Evolutionary conservation across 2,797 vertebrate species (phyloP).

Genomic region (Lycodopsis pacificus): DNA sequence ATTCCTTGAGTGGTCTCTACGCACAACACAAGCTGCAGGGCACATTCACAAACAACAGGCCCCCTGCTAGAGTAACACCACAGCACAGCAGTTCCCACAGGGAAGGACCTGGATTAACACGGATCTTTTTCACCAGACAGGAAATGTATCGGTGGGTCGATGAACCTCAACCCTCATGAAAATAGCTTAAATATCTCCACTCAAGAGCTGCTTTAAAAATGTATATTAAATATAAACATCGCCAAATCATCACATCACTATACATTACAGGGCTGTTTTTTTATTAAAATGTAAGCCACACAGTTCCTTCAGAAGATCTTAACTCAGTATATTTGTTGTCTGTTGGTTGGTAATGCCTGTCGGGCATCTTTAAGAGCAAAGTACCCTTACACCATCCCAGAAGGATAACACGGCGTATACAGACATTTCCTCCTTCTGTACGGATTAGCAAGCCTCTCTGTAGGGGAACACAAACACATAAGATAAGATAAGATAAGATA

Average conservation of each 20-base stretch:
- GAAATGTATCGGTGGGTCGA: constrained; percentile 29
- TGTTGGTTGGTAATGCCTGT: constrained; percentile 45
- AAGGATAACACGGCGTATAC: constrained; percentile 68
- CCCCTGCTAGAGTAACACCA: constrained; percentile 50
- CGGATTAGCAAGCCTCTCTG: constrained; percentile 63
- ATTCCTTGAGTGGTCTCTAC: constrained; percentile 48
- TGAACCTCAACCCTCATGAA: not conserved
- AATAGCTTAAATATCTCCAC: constrained; percentile 13
- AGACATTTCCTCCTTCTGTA: constrained; percentile 68
- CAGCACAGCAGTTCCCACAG: constrained; percentile 46
- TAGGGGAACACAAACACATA: constrained; percentile 58
- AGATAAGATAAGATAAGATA: no score
- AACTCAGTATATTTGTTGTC: constrained; percentile 47
- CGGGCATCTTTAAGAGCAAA: constrained; percentile 59
- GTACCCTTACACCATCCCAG: constrained; percentile 58
- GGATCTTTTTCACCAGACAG: constrained; percentile 29
- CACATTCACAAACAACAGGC: constrained; percentile 41
- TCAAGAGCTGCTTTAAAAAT: not conserved
- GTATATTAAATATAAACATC: not conserved
- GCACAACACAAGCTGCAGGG: constrained; percentile 49
- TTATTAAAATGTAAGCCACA: not conserved
- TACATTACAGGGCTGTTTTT: not conserved
- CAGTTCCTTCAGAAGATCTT: constrained; percentile 20
- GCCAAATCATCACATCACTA: not conserved
- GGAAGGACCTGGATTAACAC: constrained; percentile 42